These are phyloP conservation scores for Hephaestus fuliginosus DNA, from an alignment of 2,797 vertebrate genomes.

Conservation along the genomic window DNA sequence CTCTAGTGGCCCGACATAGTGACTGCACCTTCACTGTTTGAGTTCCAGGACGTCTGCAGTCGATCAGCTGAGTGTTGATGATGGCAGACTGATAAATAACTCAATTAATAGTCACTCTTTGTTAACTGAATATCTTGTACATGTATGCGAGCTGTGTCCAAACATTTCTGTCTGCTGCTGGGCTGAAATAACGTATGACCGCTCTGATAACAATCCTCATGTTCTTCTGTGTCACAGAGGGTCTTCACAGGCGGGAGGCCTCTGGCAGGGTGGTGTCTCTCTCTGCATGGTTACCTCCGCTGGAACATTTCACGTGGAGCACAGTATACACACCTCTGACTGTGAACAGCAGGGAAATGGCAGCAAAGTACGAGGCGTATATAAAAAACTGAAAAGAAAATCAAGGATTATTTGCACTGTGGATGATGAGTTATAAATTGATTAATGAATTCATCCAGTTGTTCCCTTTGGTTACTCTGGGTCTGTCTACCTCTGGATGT, in stretches of 20 bases:
- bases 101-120: background rate
- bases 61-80: background rate
- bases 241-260: constrained; percentile 1
- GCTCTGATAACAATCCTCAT: background rate
- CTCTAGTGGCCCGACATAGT: constrained; percentile 65
- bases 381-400: constrained; percentile 58
- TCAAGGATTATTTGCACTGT: background rate
- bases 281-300: constrained; percentile 18
- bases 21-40: constrained; percentile 11
- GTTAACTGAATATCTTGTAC: background rate
- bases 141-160: background rate
- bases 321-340: constrained; percentile 52
- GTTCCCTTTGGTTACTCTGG: background rate
- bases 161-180: background rate
- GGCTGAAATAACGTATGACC: background rate
- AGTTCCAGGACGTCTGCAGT: background rate
- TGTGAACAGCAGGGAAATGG: constrained; percentile 66
- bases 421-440: background rate
- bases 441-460: background rate
- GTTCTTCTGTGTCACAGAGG: background rate
- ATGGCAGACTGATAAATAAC: background rate
- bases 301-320: constrained; percentile 1
- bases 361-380: constrained; percentile 57
- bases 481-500: background rate
- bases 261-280: constrained; percentile 32